Evolutionary conservation across 2,797 vertebrate genomes (phyloP).

Genomic region (Brachyrhaphis roseni): DNA sequence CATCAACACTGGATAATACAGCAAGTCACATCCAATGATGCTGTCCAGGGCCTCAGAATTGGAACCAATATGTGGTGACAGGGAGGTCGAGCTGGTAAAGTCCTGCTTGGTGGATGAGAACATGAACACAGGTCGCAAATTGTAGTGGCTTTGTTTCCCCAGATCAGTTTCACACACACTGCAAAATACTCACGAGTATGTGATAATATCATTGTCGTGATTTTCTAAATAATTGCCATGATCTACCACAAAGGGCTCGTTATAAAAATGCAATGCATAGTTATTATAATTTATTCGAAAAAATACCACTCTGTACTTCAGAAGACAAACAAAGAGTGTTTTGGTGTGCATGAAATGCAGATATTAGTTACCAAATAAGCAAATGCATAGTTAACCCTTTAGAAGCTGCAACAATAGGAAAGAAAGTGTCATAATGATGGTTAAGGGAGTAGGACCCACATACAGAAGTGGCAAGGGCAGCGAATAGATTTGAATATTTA

Average conservation of each 20-base stretch:
- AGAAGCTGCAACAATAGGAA: not conserved
- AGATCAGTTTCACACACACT: not conserved
- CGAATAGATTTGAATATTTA: no score
- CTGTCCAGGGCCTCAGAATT: not conserved
- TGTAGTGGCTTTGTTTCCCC: not conserved
- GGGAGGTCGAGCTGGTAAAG: not conserved
- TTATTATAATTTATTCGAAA: not conserved
- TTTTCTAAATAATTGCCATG: not conserved
- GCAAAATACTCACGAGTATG: not conserved
- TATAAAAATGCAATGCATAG: not conserved
- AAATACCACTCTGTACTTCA: not conserved
- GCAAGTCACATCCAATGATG: not conserved
- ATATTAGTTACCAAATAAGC: not conserved
- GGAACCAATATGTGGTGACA: not conserved
- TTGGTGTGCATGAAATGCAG: not conserved
- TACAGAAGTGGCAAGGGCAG: no score
- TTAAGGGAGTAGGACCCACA: no score
- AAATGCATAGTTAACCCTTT: not conserved
- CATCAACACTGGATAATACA: conserved; percentile 13
- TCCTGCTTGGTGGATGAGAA: not conserved
- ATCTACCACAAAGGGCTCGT: not conserved
- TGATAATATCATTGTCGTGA: not conserved
- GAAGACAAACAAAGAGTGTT: not conserved
- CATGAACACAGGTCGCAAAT: not conserved
- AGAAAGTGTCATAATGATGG: not conserved